Evolutionary conservation across 2,888 invertebrate genomes (phyloP), one percentile per base, ranked within the genome.

Genomic region (Adelphocoris suturalis): DNA sequence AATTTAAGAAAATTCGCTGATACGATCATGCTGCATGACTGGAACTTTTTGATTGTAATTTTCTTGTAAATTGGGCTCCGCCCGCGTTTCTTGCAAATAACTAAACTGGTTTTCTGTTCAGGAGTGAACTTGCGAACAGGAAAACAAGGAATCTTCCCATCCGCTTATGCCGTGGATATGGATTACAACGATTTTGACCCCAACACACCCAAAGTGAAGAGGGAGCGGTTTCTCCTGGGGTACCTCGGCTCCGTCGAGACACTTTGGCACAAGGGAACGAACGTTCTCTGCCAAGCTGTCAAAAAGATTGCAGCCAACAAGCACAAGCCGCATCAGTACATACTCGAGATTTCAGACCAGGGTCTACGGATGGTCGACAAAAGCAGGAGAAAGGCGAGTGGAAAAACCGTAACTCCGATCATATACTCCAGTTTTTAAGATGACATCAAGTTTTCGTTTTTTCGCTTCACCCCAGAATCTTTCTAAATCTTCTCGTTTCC

Each of bases 221-320:
- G 97, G 92, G 98, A 98, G 93, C 94, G 98, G 92, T 98, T 97
- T 93, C 95, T 98, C 90, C 94, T 99, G 93, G 97, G 98, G 92
- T 99, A 99, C 94, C 95, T 99, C 93, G 99, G 99, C 0, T 99
- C 99, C 0, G 97, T 99, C 86, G 99, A 99, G 94, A 99, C 99
- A 0, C 94, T 97, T 92, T 97, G 97, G 92, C 99, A 99, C 94
- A 99, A 99, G 94, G 99, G 99, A n/a, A 99, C 98, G 37, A 97
- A 98, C 11, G 98, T 99, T 0, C 96, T 98, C 16, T 97, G 97
- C 93, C 97, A 98, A 94, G 98, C 98, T 0, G 98, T 98, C 5
- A 96, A 97, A 92, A 96, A 98, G 93, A 97, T 98, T 91, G 96
- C 97, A 0, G 92, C 92, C n/a, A 92, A 91, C 46, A 91, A 92